Evolutionary conservation across 2,797 vertebrate genomes (phyloP).

Genomic region (Amblyraja radiata): DNA sequence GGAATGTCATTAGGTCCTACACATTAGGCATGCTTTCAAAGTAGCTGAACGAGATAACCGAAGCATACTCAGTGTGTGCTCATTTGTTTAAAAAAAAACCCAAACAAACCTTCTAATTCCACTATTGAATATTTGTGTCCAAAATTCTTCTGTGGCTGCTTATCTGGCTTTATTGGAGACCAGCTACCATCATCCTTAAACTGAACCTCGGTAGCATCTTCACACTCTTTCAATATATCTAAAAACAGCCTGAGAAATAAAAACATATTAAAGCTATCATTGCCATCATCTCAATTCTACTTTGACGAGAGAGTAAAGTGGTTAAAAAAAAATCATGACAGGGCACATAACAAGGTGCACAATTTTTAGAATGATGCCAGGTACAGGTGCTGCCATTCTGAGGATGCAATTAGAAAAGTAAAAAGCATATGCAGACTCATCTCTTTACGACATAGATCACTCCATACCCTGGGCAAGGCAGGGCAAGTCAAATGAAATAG

Average conservation of each 20-base stretch:
- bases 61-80: background rate
- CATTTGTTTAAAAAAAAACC: background rate
- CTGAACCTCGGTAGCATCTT: slow-evolving; percentile 91
- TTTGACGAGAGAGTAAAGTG: background rate
- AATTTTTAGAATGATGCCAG: background rate
- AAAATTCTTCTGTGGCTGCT: slow-evolving; percentile 78
- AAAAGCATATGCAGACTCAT: background rate
- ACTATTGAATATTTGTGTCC: slow-evolving; percentile 84
- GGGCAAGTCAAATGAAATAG: background rate
- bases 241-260: slow-evolving; percentile 67
- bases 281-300: background rate
- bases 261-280: background rate
- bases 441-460: background rate
- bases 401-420: background rate
- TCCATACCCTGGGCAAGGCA: background rate
- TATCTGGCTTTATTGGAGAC: slow-evolving; percentile 86
- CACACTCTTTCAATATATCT: slow-evolving; percentile 88
- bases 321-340: background rate
- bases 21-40: background rate
- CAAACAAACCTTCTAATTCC: slow-evolving; percentile 60
- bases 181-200: slow-evolving; percentile 93
- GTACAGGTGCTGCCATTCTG: background rate
- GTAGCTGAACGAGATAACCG: background rate
- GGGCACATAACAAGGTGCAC: too few relatives aligned
- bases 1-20: background rate